These are phyloP conservation scores for Brachyhypopomus gauderio DNA, from an alignment of 2,113 vertebrate genomes.

Conservation along the genomic window DNA sequence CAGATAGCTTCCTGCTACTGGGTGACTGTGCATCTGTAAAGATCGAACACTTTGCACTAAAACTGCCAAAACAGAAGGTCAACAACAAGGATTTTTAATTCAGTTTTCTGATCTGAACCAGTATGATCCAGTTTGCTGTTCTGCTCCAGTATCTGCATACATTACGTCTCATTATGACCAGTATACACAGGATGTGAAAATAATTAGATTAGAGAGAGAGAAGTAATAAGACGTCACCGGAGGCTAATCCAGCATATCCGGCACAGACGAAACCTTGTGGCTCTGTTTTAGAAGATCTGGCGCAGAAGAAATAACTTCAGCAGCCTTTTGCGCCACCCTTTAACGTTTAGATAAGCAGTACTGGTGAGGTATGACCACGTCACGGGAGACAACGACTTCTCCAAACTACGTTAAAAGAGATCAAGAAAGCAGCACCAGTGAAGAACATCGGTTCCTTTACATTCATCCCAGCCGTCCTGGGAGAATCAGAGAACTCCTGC, in stretches of 20 bases:
- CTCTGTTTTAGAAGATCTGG: slow-evolving; percentile 3
- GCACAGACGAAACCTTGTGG: neutral
- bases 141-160: slow-evolving; percentile 14
- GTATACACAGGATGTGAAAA: slow-evolving; percentile 3
- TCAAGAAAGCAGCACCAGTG: too few relatives aligned
- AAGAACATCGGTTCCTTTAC: slow-evolving; percentile 9
- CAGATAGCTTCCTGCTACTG: neutral
- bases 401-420: neutral
- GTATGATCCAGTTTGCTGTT: neutral
- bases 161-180: slow-evolving; percentile 20
- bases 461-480: slow-evolving; percentile 5
- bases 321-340: neutral
- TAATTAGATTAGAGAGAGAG: slow-evolving; percentile 33
- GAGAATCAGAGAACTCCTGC: neutral
- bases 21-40: neutral
- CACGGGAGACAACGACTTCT: neutral
- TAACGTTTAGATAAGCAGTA: neutral
- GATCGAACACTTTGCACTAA: slow-evolving; percentile 7
- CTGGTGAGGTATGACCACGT: slow-evolving; percentile 8
- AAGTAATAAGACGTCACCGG: neutral
- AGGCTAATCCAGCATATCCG: neutral
- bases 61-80: neutral
- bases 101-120: slow-evolving; percentile 24
- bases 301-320: neutral
- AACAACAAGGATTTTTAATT: slow-evolving; percentile 9